A percentile compares a stretch with the other conserved stretches of the same genome.
phyloP scores from a whole-genome alignment of 2,888 invertebrate genomes.

The Phlogophora meticulosa region DNA sequence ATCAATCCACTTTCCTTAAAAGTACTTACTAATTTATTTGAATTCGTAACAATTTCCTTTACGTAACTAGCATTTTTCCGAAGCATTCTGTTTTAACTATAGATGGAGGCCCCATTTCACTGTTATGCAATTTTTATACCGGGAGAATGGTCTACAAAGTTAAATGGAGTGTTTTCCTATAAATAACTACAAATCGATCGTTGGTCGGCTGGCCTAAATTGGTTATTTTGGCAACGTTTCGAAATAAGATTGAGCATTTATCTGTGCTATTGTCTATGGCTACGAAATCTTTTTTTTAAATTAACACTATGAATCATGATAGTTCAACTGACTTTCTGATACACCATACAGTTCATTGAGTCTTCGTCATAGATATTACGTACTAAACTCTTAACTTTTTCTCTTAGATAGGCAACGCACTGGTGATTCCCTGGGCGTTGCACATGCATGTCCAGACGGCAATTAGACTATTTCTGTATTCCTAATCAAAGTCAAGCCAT shows the following conservation, averaged over 20 bases:
- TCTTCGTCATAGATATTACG: background rate
- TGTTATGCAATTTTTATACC: constrained; percentile 31
- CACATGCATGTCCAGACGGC: background rate
- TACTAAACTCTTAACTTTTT: background rate
- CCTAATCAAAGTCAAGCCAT: constrained; percentile 20
- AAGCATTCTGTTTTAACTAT: constrained; percentile 23
- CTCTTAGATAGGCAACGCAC: background rate
- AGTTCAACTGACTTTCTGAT: background rate
- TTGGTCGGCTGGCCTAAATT: constrained; percentile 9
- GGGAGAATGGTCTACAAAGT: background rate
- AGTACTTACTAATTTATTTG: constrained; percentile 38
- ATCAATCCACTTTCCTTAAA: constrained; percentile 57
- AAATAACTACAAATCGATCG: constrained; percentile 30
- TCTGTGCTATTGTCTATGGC: background rate
- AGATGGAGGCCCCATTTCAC: constrained; percentile 9
- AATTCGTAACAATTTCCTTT: constrained; percentile 43
- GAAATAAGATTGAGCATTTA: constrained; percentile 9
- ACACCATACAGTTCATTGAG: background rate
- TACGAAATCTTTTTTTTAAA: constrained; percentile 5
- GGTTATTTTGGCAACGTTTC: constrained; percentile 14
- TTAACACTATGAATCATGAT: constrained; percentile 14
- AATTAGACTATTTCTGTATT: constrained; percentile 5
- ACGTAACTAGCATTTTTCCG: constrained; percentile 45
- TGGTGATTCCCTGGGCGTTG: background rate
- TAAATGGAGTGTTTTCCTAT: constrained; percentile 11